Percentiles rank a stretch among this genome's conserved stretches.
Conservation (phyloP, 2,113 vertebrate species). For the Rhizomys pruinosus region DNA sequence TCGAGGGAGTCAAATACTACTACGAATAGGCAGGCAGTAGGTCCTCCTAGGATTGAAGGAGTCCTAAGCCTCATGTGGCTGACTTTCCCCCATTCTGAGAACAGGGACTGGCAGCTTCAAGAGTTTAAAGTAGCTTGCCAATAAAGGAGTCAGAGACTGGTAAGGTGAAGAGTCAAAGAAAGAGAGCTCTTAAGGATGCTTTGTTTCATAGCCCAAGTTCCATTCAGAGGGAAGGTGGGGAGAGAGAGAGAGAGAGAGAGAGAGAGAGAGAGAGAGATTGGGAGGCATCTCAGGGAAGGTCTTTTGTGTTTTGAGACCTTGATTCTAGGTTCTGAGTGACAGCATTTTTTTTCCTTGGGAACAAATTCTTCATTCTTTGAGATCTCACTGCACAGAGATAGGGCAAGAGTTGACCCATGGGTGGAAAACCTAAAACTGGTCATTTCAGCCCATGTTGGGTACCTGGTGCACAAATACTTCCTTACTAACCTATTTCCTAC, state of each 20-base stretch:
- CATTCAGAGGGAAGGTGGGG: not conserved
- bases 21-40: not conserved
- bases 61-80: not conserved
- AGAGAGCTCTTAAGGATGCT: not conserved
- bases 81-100: not conserved
- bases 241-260: not conserved
- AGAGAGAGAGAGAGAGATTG: not conserved
- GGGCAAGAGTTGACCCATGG: not conserved
- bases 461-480: not conserved
- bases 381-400: slow-evolving; percentile 29
- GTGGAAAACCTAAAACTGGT: slow-evolving; percentile 3
- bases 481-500: slow-evolving; percentile 64
- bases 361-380: slow-evolving; percentile 13
- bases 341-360: slow-evolving; percentile 57
- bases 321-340: not conserved
- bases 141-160: not conserved
- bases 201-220: not conserved
- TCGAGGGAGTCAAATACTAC: not conserved
- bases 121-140: not conserved
- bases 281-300: not conserved
- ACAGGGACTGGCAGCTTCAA: not conserved
- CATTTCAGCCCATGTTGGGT: slow-evolving; percentile 19
- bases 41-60: not conserved
- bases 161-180: not conserved
- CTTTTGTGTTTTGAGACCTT: not conserved